phyloP scores from a whole-genome alignment of 2,888 invertebrate species.

The Neoitamus cyanurus region DNA sequence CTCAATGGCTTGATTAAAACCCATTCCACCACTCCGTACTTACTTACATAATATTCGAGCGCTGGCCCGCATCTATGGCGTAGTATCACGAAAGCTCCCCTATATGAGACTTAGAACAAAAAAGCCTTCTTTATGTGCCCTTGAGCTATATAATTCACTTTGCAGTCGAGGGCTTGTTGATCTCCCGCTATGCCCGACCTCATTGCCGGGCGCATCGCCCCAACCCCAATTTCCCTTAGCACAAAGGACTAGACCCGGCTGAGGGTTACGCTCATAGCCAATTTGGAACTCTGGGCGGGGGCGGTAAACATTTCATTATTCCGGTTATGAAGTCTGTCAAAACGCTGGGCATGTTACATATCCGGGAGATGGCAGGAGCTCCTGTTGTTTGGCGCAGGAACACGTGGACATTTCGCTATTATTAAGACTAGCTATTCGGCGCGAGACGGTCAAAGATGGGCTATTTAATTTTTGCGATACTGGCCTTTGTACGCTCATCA shows the following conservation, averaged over 20 bases:
- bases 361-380: not conserved
- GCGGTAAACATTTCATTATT: constrained; percentile 19
- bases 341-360: constrained; percentile 4
- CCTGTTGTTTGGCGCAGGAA: not conserved
- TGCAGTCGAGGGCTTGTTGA: not conserved
- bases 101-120: not conserved
- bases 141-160: not conserved
- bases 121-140: not conserved
- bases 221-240: not conserved
- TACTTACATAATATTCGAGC: not conserved
- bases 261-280: not conserved
- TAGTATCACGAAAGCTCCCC: not conserved
- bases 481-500: too few relatives aligned
- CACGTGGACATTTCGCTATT: not conserved
- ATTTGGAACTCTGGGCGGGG: not conserved
- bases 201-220: not conserved
- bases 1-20: constrained; percentile 1
- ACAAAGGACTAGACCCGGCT: not conserved
- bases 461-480: too few relatives aligned
- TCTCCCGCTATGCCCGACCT: not conserved
- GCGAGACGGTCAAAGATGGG: too few relatives aligned
- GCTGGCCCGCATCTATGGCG: not conserved
- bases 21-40: not conserved
- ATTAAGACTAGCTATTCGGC: not conserved
- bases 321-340: constrained; percentile 34